Base-by-base conservation (phyloP, 1,140 invertebrate species). In the Coenobita brevimanus region DNA sequence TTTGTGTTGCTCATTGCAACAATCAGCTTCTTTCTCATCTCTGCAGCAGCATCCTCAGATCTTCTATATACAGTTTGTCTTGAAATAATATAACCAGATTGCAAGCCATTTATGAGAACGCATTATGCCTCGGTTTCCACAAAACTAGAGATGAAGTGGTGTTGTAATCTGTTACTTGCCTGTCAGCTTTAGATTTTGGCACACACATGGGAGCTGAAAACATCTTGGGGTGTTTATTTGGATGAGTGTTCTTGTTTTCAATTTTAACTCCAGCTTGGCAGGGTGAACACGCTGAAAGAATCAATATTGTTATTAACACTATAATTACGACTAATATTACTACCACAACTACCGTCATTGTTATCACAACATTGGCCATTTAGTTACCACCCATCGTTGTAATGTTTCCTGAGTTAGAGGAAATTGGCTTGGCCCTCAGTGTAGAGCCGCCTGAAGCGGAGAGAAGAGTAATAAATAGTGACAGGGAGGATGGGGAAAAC, bases 41-140 rank as follows among this genome's bases (percentile, higher is more conserved):
- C 50, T 33, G 27, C 33, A 54, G 78, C 78, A 80, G 78, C 78
- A 13, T 80, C 73, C 27, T 80, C 33, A 13, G 60, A 24, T 60
- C 3, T 54, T 80, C 33, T 80, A 33, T 13, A 57, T 62, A 80
- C 43, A 80, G 50, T 80, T 80, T 41, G 27, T 50, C 50, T 80
- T 50, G 50, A 80, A 50, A 73, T 80, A n/a, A 80, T 57, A 60
- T 73, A 8, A 57, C 54, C 54, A 13, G 78, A 50, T 50, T 80
- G 78, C 60, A 80, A 17, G 43, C 43, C 78, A 80, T 80, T 50
- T 30, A 80, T 27, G 24, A 54, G 54, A 50, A 24, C 21, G 24
- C 54, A 57, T 41, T 62, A 80, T 60, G 43, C 38, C 30, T 10
- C 24, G 24, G 30, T 50, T 60, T 80, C 78, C 21, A 73, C 78